A percentile compares a stretch with the other conserved stretches of the same genome.
Evolutionary conservation across 2,888 invertebrate species (phyloP).

Genomic region (Sturmia bella): DNA sequence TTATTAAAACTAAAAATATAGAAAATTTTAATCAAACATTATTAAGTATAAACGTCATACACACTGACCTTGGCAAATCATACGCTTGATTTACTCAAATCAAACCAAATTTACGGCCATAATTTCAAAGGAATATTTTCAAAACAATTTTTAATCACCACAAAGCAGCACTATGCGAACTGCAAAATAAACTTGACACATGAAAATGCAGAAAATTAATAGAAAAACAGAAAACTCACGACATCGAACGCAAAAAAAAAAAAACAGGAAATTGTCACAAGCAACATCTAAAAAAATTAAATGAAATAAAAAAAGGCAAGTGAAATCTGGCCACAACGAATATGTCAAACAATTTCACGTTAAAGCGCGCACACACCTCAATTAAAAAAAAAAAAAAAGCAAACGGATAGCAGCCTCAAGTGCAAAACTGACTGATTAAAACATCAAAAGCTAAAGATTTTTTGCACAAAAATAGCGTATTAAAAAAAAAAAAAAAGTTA

Average conservation of each 20-base stretch:
- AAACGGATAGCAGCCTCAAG: neutral
- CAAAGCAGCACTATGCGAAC: slow-evolving; percentile 17
- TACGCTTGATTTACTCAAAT: slow-evolving; percentile 65
- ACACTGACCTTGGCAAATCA: slow-evolving; percentile 62
- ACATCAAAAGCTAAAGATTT: slow-evolving; percentile 63
- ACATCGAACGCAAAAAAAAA: slow-evolving; percentile 53
- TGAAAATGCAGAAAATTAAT: slow-evolving; percentile 67
- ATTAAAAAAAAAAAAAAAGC: slow-evolving; percentile 6
- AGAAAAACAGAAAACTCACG: slow-evolving; percentile 64
- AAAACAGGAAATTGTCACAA: slow-evolving; percentile 64
- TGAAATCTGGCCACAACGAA: slow-evolving; percentile 43
- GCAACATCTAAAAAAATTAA: slow-evolving; percentile 12
- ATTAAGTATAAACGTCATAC: slow-evolving; percentile 39
- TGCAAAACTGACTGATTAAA: slow-evolving; percentile 58
- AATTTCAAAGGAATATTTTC: slow-evolving; percentile 37
- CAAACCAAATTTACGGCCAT: slow-evolving; percentile 46
- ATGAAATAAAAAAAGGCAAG: slow-evolving; percentile 36
- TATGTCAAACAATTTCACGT: slow-evolving; percentile 32
- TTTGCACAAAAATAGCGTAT: slow-evolving; percentile 52
- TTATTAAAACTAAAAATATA: slow-evolving; percentile 1
- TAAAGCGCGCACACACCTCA: slow-evolving; percentile 23
- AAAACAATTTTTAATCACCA: slow-evolving; percentile 26
- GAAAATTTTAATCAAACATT: slow-evolving; percentile 7
- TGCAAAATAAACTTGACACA: slow-evolving; percentile 66
- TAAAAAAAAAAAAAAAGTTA: slow-evolving; percentile 34